phyloP scores from a whole-genome alignment of 2,888 invertebrate species.

The Rhaphigaster nebulosa region DNA sequence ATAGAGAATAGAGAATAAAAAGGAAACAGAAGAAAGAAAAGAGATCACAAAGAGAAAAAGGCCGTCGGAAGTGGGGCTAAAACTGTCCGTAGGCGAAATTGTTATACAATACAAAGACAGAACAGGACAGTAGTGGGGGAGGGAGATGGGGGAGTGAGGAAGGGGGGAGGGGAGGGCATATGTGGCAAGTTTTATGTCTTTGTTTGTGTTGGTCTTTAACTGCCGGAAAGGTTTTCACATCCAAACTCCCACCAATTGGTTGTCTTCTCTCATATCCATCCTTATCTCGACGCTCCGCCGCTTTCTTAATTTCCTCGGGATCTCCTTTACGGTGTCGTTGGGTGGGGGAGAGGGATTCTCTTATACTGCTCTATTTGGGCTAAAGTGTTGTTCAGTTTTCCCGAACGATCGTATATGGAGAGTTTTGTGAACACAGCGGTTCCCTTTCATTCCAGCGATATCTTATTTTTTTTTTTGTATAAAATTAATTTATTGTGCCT shows the following conservation, averaged over 20 bases:
- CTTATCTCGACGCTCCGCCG: neutral
- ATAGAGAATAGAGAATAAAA: neutral
- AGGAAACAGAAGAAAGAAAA: neutral
- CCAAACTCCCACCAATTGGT: neutral
- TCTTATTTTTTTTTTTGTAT: no score
- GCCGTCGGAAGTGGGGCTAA: slow-evolving; percentile 9
- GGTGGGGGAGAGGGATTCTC: neutral
- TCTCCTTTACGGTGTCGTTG: slow-evolving; percentile 3
- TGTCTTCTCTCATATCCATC: neutral
- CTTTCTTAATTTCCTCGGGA: neutral
- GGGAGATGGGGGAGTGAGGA: neutral
- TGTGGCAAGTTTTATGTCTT: slow-evolving; percentile 55
- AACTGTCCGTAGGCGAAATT: neutral
- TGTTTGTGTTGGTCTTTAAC: slow-evolving; percentile 52
- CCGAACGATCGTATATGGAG: neutral
- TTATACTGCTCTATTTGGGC: neutral
- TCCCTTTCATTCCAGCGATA: neutral
- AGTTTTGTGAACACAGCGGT: neutral
- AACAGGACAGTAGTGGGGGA: neutral
- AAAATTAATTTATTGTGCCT: no score
- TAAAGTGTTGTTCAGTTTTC: neutral
- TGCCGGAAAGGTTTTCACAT: slow-evolving; percentile 24
- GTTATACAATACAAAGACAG: slow-evolving; percentile 18
- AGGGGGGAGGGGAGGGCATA: neutral
- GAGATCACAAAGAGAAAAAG: neutral